Percentiles rank a stretch among this genome's conserved stretches.
phyloP scores from a whole-genome alignment of 2,888 invertebrate genomes.

The Clistopyga incitator region DNA sequence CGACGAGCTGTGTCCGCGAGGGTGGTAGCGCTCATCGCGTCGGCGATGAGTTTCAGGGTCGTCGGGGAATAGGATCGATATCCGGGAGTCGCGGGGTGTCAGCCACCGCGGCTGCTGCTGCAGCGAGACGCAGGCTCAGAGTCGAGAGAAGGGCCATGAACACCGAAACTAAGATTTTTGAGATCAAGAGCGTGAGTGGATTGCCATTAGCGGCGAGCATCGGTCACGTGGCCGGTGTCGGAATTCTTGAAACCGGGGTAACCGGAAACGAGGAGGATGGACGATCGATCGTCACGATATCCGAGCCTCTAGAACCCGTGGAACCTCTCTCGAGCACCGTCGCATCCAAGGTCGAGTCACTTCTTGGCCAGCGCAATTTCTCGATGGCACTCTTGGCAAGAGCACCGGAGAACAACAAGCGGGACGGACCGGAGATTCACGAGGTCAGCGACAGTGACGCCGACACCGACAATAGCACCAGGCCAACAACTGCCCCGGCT shows the following conservation, averaged over 20 bases:
- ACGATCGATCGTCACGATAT: constrained; percentile 74
- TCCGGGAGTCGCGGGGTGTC: constrained; percentile 36
- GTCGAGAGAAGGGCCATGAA: constrained; percentile 75
- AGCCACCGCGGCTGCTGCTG: background rate
- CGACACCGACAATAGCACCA: constrained; percentile 73
- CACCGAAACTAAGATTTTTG: constrained; percentile 72
- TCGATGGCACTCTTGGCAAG: constrained; percentile 65
- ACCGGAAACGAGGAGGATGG: constrained; percentile 45
- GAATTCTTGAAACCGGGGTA: constrained; percentile 77
- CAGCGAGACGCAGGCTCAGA: constrained; percentile 67
- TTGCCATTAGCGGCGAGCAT: constrained; percentile 77
- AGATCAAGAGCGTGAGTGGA: constrained; percentile 77
- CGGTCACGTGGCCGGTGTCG: constrained; percentile 79
- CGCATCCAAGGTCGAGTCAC: constrained; percentile 71
- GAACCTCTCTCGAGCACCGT: constrained; percentile 71
- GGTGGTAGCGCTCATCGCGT: background rate
- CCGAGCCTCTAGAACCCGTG: constrained; percentile 77
- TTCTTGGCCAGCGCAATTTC: constrained; percentile 70
- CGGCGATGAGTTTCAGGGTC: constrained; percentile 47
- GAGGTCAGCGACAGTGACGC: constrained; percentile 80
- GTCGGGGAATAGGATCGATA: constrained; percentile 60
- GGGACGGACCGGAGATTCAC: constrained; percentile 77
- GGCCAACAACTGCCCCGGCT: constrained; percentile 74
- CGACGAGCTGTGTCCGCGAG: constrained; percentile 14
- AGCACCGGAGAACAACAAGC: constrained; percentile 48